A percentile compares a stretch with the other conserved stretches of the same genome.
Evolutionary conservation across 2,888 invertebrate species (phyloP).

Genomic region (Cheilosia soror): DNA sequence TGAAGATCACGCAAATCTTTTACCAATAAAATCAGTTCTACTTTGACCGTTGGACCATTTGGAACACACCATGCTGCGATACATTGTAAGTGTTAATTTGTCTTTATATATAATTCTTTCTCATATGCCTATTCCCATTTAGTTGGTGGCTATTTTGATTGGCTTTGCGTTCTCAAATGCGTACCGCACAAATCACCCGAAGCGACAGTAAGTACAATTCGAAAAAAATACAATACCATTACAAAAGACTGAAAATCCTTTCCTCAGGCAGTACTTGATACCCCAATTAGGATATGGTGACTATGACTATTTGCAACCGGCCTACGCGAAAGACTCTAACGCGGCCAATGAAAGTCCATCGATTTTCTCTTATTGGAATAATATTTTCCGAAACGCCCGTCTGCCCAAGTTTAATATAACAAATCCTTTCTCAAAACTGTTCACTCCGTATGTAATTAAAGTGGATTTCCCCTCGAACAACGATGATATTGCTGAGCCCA

Average conservation of each 20-base stretch:
- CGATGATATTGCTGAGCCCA: constrained; percentile 5
- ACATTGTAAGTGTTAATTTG: constrained; percentile 33
- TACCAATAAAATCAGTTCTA: constrained; percentile 21
- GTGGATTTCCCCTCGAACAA: constrained; percentile 46
- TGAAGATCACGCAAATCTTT: background rate
- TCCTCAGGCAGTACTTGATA: constrained; percentile 8
- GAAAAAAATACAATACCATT: background rate
- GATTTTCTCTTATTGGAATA: constrained; percentile 56
- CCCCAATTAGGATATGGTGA: background rate
- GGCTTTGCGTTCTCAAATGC: constrained; percentile 25
- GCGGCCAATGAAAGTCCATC: constrained; percentile 21
- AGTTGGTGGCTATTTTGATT: constrained; percentile 29
- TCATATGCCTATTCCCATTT: background rate
- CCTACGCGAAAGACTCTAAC: constrained; percentile 32
- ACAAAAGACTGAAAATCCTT: background rate
- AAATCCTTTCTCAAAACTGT: constrained; percentile 56
- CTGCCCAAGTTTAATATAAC: constrained; percentile 48
- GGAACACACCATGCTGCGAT: constrained; percentile 36
- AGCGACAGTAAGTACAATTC: constrained; percentile 36
- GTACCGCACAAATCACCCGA: background rate
- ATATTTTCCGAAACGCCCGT: constrained; percentile 51
- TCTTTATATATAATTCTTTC: background rate
- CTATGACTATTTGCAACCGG: background rate
- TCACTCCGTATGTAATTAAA: constrained; percentile 63
- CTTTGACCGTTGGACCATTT: constrained; percentile 16